A percentile compares a stretch with the other conserved stretches of the same genome.
Evolutionary conservation across 2,113 vertebrate genomes (phyloP).

Genomic region (Gymnarchus niloticus): DNA sequence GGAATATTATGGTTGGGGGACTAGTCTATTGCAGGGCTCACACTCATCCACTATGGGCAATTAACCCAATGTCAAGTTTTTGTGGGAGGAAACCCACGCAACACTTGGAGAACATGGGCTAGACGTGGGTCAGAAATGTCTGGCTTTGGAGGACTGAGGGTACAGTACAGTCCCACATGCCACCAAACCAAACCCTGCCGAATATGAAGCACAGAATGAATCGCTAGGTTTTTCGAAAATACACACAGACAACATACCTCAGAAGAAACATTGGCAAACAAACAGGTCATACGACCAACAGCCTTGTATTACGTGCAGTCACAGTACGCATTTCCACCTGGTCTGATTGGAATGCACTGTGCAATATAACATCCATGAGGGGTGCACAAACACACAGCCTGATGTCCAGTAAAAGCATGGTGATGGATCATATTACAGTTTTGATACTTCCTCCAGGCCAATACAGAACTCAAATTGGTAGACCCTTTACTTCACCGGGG

Average conservation of each 20-base stretch:
- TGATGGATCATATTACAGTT: neutral
- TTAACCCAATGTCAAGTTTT: neutral
- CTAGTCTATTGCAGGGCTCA: neutral
- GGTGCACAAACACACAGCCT: neutral
- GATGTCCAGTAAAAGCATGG: neutral
- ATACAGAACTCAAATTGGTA: neutral
- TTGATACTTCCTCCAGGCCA: neutral
- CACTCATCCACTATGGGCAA: neutral
- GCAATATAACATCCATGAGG: neutral
- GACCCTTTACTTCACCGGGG: neutral
- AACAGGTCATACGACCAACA: neutral
- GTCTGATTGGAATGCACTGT: neutral
- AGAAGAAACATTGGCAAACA: neutral
- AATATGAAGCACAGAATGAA: too few species aligned
- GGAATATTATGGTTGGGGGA: neutral
- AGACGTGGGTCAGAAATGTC: neutral
- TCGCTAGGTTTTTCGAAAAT: too few species aligned
- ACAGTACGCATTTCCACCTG: neutral
- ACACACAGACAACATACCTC: neutral
- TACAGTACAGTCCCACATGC: neutral
- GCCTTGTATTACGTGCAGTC: neutral
- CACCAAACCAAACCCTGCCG: neutral
- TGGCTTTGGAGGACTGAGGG: neutral
- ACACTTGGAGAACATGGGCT: neutral
- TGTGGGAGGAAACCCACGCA: neutral